Percentiles rank a stretch among this genome's conserved stretches.
Conservation (phyloP, 2,113 vertebrate genomes). For the Ammodytes marinus region DNA sequence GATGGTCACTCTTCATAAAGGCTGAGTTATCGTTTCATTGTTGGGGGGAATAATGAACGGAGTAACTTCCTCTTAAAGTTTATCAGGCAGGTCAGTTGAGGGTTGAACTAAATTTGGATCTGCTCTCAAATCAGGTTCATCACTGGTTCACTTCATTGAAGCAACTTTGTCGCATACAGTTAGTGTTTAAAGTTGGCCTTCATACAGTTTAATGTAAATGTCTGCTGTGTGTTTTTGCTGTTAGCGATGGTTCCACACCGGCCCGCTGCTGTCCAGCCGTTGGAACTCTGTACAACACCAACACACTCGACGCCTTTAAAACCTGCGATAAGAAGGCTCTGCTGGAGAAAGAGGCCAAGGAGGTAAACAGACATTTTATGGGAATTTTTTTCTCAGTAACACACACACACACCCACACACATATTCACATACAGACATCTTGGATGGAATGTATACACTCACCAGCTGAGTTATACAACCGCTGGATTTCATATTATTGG, state of each 20-base stretch:
- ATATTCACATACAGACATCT: not conserved
- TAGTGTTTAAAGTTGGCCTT: not conserved
- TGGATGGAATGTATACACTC: not conserved
- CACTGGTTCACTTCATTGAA: not conserved
- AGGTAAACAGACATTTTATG: slow-evolving; percentile 81
- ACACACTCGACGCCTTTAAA: slow-evolving; percentile 96
- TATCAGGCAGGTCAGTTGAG: slow-evolving; percentile 1
- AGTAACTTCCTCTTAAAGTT: not conserved
- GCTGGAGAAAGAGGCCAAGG: slow-evolving; percentile 90
- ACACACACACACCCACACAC: not conserved
- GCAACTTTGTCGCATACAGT: not conserved
- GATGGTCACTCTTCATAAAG: not conserved
- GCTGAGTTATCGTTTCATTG: not conserved
- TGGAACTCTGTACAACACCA: slow-evolving; percentile 93
- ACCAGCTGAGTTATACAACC: not conserved
- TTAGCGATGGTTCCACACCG: slow-evolving; percentile 89
- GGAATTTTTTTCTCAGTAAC: not conserved
- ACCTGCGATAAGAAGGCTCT: slow-evolving; percentile 94
- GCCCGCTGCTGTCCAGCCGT: slow-evolving; percentile 91
- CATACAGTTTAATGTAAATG: not conserved
- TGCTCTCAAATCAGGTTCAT: not conserved
- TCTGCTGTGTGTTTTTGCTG: slow-evolving; percentile 1
- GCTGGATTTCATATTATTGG: not conserved
- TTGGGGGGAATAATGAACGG: not conserved
- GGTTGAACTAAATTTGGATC: not conserved